Conservation (phyloP, 2,797 vertebrate species). For the Sebastes taczanowskii region DNA sequence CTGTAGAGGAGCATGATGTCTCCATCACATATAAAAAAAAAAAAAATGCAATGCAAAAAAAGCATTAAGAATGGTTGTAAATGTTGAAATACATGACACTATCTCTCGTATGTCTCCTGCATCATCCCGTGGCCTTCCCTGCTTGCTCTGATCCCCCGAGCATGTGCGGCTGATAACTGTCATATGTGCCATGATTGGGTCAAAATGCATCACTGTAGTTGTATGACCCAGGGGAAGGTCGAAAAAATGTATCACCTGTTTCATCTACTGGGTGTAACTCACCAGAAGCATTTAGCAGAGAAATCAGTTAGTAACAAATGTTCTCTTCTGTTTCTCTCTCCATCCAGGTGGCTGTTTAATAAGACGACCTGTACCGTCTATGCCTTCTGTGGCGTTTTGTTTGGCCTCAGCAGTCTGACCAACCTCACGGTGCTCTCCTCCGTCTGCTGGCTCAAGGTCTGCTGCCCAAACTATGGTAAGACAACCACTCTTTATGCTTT, state of each 20-base stretch:
- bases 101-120: background rate
- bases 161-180: too few relatives aligned
- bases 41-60: background rate
- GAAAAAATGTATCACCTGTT: too few relatives aligned
- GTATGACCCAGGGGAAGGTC: too few relatives aligned
- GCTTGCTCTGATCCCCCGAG: too few relatives aligned
- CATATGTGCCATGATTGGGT: too few relatives aligned
- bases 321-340: background rate
- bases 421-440: conserved; percentile 83
- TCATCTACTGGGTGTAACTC: background rate
- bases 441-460: conserved; percentile 92
- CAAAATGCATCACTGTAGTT: too few relatives aligned
- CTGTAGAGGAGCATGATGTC: background rate
- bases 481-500: background rate
- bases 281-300: background rate
- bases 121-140: background rate
- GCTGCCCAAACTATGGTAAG: conserved; percentile 88
- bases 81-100: background rate
- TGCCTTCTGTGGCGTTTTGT: conserved; percentile 88
- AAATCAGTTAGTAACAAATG: background rate
- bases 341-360: conserved; percentile 83
- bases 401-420: conserved; percentile 84
- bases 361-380: conserved; percentile 79
- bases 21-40: background rate
- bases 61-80: background rate